Base-by-base conservation (phyloP, 2,888 invertebrate genomes). In the Drosophila rubida region DNA sequence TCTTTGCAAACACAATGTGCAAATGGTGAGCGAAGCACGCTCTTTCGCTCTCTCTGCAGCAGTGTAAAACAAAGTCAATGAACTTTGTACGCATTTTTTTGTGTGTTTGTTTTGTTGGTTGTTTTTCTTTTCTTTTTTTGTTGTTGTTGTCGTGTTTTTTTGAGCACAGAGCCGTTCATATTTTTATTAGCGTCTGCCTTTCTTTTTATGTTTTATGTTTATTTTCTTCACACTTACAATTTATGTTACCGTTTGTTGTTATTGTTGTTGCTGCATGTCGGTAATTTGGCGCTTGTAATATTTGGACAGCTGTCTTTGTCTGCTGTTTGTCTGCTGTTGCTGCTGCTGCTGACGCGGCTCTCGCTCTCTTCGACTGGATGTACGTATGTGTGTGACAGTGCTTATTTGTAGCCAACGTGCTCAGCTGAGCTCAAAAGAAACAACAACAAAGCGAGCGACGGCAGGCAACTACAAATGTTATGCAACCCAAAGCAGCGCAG, bases 61-160 rank as follows among this genome's bases (percentile, higher is more conserved):
- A 64, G 65, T 80, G 80, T 72, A 83, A 74, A 78, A 57, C 87
- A 87, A 80, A 89, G 89, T 89, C 90, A 89, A 86, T 89, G 89
- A 89, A 90, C 89, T 89, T 89, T 89, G 89, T 80, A 87, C 89
- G 87, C 88, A 89, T 89, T 89, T 83, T 75, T 76, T 69, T 51
- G 55, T 76, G 50, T 54, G 59, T 22, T 68, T 77, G 57, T 63
- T 79, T 68, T 69, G 70, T 53, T 64, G 51, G 45, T 70, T 68
- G 32, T 32, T 32, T 32, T 19, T 19, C 19, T 19, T 67, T 76
- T 51, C 60, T 75, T 68, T 69, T 68, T 53, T 23, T 23, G 22
- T 4, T 23, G 23, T 23, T n/a, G n/a, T n/a, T n/a, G 23, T 23
- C 4, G 23, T 37, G 1, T 37, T 48, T 78, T 37, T 59, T 59